Conservation (phyloP, 1,140 invertebrate genomes). For the Drosophila bocki region DNA sequence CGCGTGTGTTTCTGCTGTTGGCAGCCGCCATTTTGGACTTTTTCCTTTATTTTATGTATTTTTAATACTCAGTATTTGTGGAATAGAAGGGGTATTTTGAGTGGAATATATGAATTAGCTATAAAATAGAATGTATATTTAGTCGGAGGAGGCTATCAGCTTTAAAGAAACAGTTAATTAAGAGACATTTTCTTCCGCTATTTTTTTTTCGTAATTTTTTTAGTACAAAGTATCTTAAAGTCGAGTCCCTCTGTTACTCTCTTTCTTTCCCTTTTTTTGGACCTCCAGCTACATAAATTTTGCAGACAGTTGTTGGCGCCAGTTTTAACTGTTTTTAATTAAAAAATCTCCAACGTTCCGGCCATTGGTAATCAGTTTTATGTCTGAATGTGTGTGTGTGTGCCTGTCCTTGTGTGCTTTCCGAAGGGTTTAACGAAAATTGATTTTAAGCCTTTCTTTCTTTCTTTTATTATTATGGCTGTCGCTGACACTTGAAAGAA, state of each 20-base stretch:
- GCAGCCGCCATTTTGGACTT: slow-evolving; percentile 49
- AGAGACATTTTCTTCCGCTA: too few relatives aligned
- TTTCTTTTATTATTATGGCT: slow-evolving; percentile 58
- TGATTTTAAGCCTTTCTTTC: slow-evolving; percentile 59
- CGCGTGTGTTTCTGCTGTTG: slow-evolving; percentile 37
- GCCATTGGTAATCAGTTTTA: slow-evolving; percentile 62
- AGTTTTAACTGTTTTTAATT: slow-evolving; percentile 80
- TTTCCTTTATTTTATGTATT: slow-evolving; percentile 16
- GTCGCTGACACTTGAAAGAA: slow-evolving; percentile 69
- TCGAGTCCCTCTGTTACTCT: neutral
- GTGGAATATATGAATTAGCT: neutral
- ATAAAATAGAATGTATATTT: too few relatives aligned
- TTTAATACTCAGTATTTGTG: slow-evolving; percentile 1
- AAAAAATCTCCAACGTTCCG: slow-evolving; percentile 54
- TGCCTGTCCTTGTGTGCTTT: slow-evolving; percentile 7
- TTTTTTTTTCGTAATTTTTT: too few relatives aligned
- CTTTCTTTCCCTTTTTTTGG: slow-evolving; percentile 25
- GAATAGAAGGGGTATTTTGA: neutral
- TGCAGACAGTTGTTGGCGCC: slow-evolving; percentile 56
- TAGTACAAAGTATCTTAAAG: neutral
- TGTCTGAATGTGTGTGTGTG: slow-evolving; percentile 7
- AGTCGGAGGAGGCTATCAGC: too few relatives aligned
- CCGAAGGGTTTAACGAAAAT: slow-evolving; percentile 58
- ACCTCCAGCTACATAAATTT: slow-evolving; percentile 63
- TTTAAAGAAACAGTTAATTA: too few relatives aligned